Evolutionary conservation across 2,797 vertebrate species (phyloP), one percentile per base, ranked within the genome.

Genomic region (Rhinophrynus dorsalis): DNA sequence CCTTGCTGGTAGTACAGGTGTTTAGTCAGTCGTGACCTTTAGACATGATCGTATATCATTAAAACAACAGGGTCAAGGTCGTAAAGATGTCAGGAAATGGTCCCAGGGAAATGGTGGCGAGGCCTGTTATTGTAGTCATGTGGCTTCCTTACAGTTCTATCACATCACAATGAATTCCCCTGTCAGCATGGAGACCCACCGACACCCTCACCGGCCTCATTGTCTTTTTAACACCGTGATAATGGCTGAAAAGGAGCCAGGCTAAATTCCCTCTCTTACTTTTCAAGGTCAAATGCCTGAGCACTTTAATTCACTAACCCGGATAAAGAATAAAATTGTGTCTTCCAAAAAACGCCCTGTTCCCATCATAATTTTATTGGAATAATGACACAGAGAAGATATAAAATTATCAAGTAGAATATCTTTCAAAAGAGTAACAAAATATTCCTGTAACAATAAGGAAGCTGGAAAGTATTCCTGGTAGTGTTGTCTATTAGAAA

Each of bases 221-320:
- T 69, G 67, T 69, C 67, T 42, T 24, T 17, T 21, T 6, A n/a
- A n/a, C 20, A n/a, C n/a, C 17, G 27, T 37, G 42, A 68, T 38
- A 33, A 68, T 44, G 67, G 35, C 56, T 59, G 45, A 7, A 30
- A 15, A 13, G 5, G 3, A 10, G 57, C 47, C 56, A 61, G 56
- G 32, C 32, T 6, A 48, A 21, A 20, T 24, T 27, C 17, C 2
- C 47, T 8, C 18, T 15, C 13, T 45, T 13, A 57, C 18, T 1
- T 2, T 13, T 33, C 20, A 24, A 38, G 11, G 18, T 57, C 48
- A 61, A 17, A 52, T 69, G n/a, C 67, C 67, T 18, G 37, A 20
- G 18, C 15, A 13, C 44, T 17, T 5, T 17, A 6, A 13, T 15
- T 13, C n/a, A 18, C 12, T 15, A 48, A 47, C 24, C 42, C 20